phyloP scores from a whole-genome alignment of 2,797 vertebrate genomes.

The Sebastes steindachneri region DNA sequence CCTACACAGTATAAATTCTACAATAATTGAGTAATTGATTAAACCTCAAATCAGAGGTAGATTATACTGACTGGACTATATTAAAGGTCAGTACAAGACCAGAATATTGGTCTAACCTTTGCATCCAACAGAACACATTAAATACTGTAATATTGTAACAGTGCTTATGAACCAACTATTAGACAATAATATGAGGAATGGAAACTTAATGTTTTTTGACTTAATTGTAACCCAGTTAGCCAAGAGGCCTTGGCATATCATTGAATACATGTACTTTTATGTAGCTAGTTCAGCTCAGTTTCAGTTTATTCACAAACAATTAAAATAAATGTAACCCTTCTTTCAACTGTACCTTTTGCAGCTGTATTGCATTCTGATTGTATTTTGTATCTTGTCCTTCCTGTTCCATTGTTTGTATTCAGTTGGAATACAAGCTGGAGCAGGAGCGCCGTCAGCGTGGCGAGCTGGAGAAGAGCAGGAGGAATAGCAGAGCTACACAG shows the following conservation, averaged over 20 bases:
- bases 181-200: constrained; percentile 34
- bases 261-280: constrained; percentile 35
- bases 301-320: neutral
- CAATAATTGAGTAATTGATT: too few species aligned
- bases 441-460: constrained; percentile 74
- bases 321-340: neutral
- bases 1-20: too few species aligned
- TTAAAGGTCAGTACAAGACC: neutral
- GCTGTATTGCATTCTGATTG: neutral
- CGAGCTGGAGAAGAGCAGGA: constrained; percentile 79
- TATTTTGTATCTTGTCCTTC: neutral
- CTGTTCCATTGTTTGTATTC: neutral
- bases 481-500: constrained; percentile 73
- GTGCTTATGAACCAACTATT: constrained; percentile 4
- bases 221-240: constrained; percentile 49
- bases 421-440: constrained; percentile 82
- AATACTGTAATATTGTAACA: neutral
- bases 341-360: neutral
- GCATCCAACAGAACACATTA: constrained; percentile 18
- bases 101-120: neutral
- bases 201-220: constrained; percentile 39
- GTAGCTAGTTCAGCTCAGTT: neutral
- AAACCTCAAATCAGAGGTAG: neutral
- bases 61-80: neutral
- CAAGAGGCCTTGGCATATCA: constrained; percentile 31